Evolutionary conservation across 2,888 invertebrate genomes (phyloP), one percentile per base, ranked within the genome.

Genomic region (Lydus trimaculatus): DNA sequence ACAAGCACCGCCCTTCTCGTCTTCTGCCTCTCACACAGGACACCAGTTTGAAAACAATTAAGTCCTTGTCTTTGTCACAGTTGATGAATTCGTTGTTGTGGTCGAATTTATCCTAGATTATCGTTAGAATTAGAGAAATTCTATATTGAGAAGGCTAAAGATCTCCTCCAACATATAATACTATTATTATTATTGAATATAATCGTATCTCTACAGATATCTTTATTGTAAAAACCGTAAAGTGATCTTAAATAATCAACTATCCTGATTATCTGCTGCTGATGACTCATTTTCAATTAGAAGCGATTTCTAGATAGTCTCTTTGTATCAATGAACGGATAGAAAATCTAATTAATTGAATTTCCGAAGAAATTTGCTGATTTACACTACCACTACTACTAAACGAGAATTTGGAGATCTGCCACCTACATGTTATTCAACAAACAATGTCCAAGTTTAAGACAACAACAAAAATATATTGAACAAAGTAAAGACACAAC

Each of bases 31-130:
- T 56, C 39, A 70, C 25, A 56, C 65, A 78, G 77, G 77, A 78
- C 76, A 75, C 69, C 28, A 73, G 74, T 78, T 78, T 72, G 72
- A 74, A 78, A 80, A 79, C 80, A 80, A 80, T 79, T 76, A 78
- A 77, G 78, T 78, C 75, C 74, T 76, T 72, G 74, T 79, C 76
- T 78, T 79, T 79, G 78, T 79, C 76, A 74, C 78, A 74, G 74
- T 75, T 79, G 79, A 79, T 78, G 79, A 79, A 79, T 79, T 76
- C 76, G 76, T 76, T 74, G 74, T 78, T 79, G 78, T 75, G 76
- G 78, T 75, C 76, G 76, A 76, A 80, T 78, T 78, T 73, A 78
- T 78, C 76, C 75, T 52, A 75, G 79, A 79, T 80, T 78, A 80
- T 78, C 78, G 75, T 67, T 67, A 65, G 63, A 66, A 69, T 70